phyloP scores from a whole-genome alignment of 2,888 invertebrate species.

The Dicyrtomina minuta region DNA sequence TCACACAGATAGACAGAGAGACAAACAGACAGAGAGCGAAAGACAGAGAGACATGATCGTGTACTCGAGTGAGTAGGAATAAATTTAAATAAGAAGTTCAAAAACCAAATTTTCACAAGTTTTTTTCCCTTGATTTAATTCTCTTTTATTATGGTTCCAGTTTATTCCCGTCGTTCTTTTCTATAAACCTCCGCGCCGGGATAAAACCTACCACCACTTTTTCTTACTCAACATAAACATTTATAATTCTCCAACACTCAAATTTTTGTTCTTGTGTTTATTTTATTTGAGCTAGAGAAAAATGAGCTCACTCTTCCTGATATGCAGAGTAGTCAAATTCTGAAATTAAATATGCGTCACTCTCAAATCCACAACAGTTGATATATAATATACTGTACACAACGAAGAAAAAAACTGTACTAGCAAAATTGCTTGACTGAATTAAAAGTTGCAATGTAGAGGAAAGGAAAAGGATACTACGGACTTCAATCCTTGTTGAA shows the following conservation, averaged over 20 bases:
- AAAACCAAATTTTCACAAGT: neutral
- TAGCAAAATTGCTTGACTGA: neutral
- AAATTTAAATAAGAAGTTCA: neutral
- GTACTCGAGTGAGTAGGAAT: neutral
- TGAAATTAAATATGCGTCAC: too few species aligned
- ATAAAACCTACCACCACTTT: too few species aligned
- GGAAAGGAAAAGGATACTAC: neutral
- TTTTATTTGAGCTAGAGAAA: too few species aligned
- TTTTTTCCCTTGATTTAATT: neutral
- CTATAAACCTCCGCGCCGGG: neutral
- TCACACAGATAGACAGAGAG: too few species aligned
- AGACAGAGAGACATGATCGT: constrained; percentile 15
- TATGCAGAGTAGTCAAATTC: too few species aligned
- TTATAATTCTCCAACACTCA: too few species aligned
- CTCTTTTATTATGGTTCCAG: neutral
- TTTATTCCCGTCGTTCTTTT: neutral
- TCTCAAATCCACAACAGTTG: too few species aligned
- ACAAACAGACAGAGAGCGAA: neutral
- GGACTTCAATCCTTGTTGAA: neutral
- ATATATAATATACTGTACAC: too few species aligned
- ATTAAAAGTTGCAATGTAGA: neutral
- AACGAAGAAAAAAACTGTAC: neutral
- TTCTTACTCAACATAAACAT: too few species aligned
- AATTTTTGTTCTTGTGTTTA: too few species aligned
- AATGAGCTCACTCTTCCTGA: too few species aligned